Percentiles rank a stretch among this genome's conserved stretches.
These are phyloP conservation scores for Aquatica leii DNA, from an alignment of 2,888 invertebrate genomes.

Conservation along the genomic window DNA sequence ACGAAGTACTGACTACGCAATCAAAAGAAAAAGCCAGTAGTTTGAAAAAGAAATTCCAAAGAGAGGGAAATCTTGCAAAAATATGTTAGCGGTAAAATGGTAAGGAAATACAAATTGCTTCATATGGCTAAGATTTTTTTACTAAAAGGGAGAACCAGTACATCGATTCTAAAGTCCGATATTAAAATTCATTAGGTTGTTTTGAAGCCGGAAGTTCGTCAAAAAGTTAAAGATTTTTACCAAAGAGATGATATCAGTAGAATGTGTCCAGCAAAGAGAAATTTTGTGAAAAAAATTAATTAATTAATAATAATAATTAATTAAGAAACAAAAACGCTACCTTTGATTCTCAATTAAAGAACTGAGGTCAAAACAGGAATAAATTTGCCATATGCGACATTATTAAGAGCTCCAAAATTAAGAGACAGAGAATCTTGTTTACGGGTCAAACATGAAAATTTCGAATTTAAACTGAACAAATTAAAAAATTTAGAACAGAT, in stretches of 20 bases:
- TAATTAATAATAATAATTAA: too few species aligned
- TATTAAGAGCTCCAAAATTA: not conserved
- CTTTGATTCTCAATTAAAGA: not conserved
- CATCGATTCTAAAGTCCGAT: not conserved
- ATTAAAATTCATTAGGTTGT: not conserved
- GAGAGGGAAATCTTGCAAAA: not conserved
- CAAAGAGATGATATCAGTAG: not conserved
- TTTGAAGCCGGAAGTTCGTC: not conserved
- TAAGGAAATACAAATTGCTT: too few species aligned
- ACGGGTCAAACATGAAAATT: constrained; percentile 1
- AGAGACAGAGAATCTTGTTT: too few species aligned
- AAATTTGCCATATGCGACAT: not conserved
- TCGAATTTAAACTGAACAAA: not conserved
- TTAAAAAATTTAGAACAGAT: not conserved
- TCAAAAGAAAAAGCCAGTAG: too few species aligned
- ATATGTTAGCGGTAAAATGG: not conserved
- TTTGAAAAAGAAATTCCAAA: not conserved
- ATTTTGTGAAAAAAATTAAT: not conserved
- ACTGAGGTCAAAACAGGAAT: not conserved
- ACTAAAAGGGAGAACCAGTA: not conserved
- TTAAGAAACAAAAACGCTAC: not conserved
- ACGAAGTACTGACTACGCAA: not conserved
- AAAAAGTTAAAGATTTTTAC: not conserved
- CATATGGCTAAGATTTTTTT: not conserved
- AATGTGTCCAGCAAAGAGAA: not conserved